These are phyloP conservation scores for Herpetotheres cachinnans DNA, from an alignment of 2,113 vertebrate genomes.

Conservation along the genomic window DNA sequence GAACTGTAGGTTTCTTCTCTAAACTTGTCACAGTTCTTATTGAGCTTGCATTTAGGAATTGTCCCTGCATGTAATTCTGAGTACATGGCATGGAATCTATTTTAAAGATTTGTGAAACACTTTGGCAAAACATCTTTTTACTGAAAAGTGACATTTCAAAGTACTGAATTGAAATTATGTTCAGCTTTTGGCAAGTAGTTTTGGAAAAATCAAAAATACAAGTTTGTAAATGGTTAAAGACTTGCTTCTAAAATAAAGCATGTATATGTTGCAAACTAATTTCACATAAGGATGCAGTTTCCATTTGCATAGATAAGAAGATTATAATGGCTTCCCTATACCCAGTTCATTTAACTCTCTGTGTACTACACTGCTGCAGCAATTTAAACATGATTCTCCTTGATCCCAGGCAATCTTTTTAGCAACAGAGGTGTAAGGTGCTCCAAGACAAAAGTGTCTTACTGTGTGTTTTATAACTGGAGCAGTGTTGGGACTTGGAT, in stretches of 20 bases:
- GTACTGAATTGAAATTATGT: neutral
- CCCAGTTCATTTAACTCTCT: neutral
- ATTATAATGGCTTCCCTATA: neutral
- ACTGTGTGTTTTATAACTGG: neutral
- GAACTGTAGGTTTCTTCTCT: neutral
- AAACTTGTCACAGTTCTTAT: neutral
- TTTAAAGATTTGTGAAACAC: neutral
- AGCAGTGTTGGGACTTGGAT: neutral
- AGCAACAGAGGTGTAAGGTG: neutral
- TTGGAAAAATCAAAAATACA: neutral
- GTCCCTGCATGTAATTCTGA: neutral
- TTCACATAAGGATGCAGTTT: neutral
- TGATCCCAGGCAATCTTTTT: neutral
- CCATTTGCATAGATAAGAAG: neutral
- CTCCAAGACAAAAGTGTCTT: neutral
- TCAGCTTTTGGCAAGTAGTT: neutral
- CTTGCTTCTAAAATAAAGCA: neutral
- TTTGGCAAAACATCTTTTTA: neutral
- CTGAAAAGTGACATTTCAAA: slow-evolving; percentile 27
- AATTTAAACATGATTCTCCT: neutral
- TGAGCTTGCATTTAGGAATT: neutral
- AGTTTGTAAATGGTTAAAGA: neutral
- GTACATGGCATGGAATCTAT: neutral
- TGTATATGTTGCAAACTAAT: neutral
- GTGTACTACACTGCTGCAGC: neutral